Evolutionary conservation across 2,797 vertebrate species (phyloP).

Genomic region (Orientallactaga sibirica): DNA sequence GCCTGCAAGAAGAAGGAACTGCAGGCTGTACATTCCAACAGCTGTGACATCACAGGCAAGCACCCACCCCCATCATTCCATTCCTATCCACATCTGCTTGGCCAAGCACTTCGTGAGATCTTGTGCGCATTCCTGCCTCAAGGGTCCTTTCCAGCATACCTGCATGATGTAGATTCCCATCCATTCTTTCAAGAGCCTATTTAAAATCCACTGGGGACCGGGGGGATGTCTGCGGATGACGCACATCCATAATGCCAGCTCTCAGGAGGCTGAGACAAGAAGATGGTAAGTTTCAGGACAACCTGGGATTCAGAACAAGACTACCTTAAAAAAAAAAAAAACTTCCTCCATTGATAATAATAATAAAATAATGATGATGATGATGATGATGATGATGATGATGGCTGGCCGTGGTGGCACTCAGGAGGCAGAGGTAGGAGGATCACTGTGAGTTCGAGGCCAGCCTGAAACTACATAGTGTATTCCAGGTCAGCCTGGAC

Average conservation of each 20-base stretch:
- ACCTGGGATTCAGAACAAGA: neutral
- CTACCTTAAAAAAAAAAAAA: neutral
- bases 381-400: no score
- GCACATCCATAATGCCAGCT: neutral
- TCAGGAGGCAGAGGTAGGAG: no score
- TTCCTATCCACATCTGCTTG: no score
- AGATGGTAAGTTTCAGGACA: neutral
- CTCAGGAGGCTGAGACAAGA: neutral
- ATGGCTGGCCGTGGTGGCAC: no score
- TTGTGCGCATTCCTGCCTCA: neutral
- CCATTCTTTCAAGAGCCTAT: conserved; percentile 13
- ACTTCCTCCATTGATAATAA: no score
- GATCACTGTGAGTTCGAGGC: no score
- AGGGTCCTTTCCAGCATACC: neutral
- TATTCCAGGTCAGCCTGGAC: no score
- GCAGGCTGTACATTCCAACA: neutral
- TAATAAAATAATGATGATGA: no score
- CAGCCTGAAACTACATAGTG: no score
- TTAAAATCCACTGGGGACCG: neutral
- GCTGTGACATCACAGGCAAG: neutral
- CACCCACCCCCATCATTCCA: neutral
- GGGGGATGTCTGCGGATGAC: neutral
- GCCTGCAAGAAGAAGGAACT: neutral
- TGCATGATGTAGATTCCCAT: neutral
- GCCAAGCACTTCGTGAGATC: neutral